These are phyloP conservation scores for Coleophora flavipennella DNA, from an alignment of 2,888 invertebrate species.

Conservation along the genomic window DNA sequence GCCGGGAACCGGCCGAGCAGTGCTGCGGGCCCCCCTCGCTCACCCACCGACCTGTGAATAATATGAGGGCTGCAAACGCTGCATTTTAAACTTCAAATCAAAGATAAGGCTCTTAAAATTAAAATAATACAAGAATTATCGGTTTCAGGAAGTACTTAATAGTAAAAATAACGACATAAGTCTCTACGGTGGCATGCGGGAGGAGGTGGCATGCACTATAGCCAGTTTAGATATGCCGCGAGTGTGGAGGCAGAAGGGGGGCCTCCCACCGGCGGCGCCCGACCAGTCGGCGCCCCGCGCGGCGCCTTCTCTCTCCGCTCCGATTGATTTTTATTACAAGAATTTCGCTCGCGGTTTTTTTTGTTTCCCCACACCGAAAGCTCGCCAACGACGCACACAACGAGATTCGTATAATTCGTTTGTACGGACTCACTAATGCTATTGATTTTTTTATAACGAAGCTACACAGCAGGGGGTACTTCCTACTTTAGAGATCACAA, in stretches of 20 bases:
- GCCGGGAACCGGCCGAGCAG: slow-evolving; percentile 50
- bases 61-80: not conserved
- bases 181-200: slow-evolving; percentile 5
- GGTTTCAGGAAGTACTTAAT: slow-evolving; percentile 5
- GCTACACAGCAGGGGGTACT: slow-evolving; percentile 32
- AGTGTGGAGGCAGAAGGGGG: slow-evolving; percentile 25
- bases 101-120: not conserved
- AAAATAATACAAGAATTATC: not conserved
- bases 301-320: slow-evolving; percentile 69
- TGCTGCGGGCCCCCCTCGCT: slow-evolving; percentile 19
- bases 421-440: slow-evolving; percentile 70
- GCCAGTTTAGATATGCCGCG: slow-evolving; percentile 42
- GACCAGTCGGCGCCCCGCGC: slow-evolving; percentile 63
- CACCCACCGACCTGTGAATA: slow-evolving; percentile 1
- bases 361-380: slow-evolving; percentile 61
- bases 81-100: not conserved
- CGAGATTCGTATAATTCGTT: slow-evolving; percentile 67
- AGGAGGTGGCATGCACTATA: slow-evolving; percentile 53
- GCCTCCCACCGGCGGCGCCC: slow-evolving; percentile 37
- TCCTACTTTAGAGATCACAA: too few species aligned
- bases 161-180: slow-evolving; percentile 16
- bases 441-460: slow-evolving; percentile 72
- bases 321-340: slow-evolving; percentile 75
- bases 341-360: slow-evolving; percentile 68
- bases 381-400: slow-evolving; percentile 61